A percentile compares a stretch with the other conserved stretches of the same genome.
Conservation (phyloP, 2,888 invertebrate genomes). For the Eulithis testata region DNA sequence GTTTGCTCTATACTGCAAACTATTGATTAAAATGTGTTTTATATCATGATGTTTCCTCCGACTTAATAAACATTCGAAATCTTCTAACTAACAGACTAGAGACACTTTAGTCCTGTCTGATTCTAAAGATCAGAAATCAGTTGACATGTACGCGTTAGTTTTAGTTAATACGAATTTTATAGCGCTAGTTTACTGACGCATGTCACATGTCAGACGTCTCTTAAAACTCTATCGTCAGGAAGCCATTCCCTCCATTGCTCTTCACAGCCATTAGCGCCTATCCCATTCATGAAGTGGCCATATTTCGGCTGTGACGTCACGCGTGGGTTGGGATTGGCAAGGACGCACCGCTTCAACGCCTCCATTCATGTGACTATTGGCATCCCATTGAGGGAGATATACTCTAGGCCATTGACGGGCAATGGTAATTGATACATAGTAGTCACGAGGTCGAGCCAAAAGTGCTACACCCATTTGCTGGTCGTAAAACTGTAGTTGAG, state of each 20-base stretch:
- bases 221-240: conserved; percentile 19
- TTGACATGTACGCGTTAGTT: neutral
- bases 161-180: neutral
- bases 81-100: neutral
- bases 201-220: conserved; percentile 2
- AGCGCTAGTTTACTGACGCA: conserved; percentile 1
- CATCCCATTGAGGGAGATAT: conserved; percentile 25
- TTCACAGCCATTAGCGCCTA: conserved; percentile 33
- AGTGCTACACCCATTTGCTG: neutral
- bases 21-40: too few relatives aligned
- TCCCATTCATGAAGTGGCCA: conserved; percentile 37
- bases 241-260: conserved; percentile 29
- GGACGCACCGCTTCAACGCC: conserved; percentile 38
- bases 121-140: too few relatives aligned
- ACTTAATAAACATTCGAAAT: neutral
- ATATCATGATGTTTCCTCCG: neutral
- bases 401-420: conserved; percentile 27
- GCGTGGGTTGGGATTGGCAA: conserved; percentile 41
- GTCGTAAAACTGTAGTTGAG: conserved; percentile 3
- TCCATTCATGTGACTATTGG: conserved; percentile 40
- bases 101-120: neutral
- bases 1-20: neutral
- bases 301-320: conserved; percentile 36
- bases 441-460: conserved; percentile 16
- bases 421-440: conserved; percentile 21